Conservation (phyloP, 2,888 invertebrate species). For the Tiliacea citrago region DNA sequence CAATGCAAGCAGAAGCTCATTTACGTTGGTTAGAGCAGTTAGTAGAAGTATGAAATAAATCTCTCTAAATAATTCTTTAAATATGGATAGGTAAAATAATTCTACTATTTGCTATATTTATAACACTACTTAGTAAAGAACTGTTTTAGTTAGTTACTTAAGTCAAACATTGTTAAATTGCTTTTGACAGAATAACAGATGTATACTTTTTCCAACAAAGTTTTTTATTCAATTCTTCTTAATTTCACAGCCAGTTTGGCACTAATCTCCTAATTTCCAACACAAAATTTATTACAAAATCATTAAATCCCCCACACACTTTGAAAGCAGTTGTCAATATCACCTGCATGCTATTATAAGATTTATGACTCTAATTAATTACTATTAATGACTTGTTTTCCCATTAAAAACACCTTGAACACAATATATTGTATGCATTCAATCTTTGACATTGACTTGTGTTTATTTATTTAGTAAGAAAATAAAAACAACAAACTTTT, state of each 20-base stretch:
- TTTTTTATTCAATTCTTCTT: constrained; percentile 3
- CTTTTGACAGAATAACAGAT: background rate
- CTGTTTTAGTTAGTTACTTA: background rate
- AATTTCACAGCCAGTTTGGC: background rate
- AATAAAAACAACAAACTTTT: constrained; percentile 35
- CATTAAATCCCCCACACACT: constrained; percentile 19
- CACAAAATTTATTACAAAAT: constrained; percentile 24
- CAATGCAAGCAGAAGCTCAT: background rate
- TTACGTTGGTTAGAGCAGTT: background rate
- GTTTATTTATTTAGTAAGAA: constrained; percentile 22
- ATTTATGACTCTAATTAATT: constrained; percentile 51
- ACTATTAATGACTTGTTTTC: constrained; percentile 37
- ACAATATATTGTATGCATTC: constrained; percentile 11
- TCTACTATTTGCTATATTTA: background rate
- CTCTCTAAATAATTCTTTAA: background rate
- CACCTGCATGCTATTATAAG: constrained; percentile 33
- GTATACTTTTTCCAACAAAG: background rate
- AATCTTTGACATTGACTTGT: constrained; percentile 25
- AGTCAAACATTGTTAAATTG: constrained; percentile 8
- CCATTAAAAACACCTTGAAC: constrained; percentile 36
- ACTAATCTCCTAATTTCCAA: background rate
- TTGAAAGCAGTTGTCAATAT: constrained; percentile 29
- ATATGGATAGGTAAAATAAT: background rate
- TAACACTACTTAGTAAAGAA: background rate
- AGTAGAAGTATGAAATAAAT: background rate